Base-by-base conservation (phyloP, 1,140 invertebrate species). In the Oryctes rhinoceros region DNA sequence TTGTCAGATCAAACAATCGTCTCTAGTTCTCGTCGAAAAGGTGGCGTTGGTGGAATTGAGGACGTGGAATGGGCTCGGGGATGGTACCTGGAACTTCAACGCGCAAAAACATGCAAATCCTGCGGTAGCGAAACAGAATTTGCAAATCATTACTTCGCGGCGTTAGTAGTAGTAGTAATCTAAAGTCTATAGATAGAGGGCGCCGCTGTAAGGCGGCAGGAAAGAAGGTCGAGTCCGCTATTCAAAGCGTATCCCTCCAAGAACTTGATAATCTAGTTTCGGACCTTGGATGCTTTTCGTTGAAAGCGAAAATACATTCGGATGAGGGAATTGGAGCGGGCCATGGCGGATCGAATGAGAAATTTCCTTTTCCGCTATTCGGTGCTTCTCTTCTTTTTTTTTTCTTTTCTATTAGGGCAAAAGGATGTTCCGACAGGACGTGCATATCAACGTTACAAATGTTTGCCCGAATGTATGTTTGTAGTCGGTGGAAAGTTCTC, bases 261-360 rank as follows among this genome's bases (percentile, higher is more conserved):
- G 18, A 59, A 59, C 53, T 59, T 59, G 53, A 59, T 59, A 59
- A 59, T 59, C 18, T 59, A 59, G 53, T 59, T 59, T 59, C 53
- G 53, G 53, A 18, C 15, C 39, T 44, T 10, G 53, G 53, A 18
- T 18, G 53, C 53, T 59, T 59, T 59, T 18, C 15, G 15, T 6
- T 6, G 18, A 59, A 18, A 59, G 53, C 13, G 53, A 59, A 59
- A 59, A 59, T 59, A 59, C 53, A 59, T 59, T 59, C 53, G 13
- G 18, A 59, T 18, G 39, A 44, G 39, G 53, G 13, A 18, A 18
- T 18, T 18, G n/a, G n/a, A 4, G 15, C 53, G 53, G 39, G 39
- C 1, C 5, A 44, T 4, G 39, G 39, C 39, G 39, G 9, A 44
- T 44, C 39, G 39, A 44, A 44, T 44, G 39, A 44, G 39, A 44